Conservation (phyloP, 53 echinoderm and acorn worm species). For the Stichopus horrens region DNA sequence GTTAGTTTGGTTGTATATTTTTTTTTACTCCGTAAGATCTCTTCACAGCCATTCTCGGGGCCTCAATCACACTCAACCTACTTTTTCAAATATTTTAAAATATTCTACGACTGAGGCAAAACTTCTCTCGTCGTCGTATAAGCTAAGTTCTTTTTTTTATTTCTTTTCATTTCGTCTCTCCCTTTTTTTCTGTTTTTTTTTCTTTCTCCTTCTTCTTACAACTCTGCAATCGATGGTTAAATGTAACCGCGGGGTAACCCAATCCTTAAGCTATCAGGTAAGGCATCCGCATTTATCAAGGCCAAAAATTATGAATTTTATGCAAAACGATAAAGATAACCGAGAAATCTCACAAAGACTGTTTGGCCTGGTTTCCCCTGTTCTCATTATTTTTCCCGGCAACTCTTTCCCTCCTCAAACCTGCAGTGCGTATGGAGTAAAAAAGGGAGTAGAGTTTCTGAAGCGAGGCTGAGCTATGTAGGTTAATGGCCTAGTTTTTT, state of each 20-base stretch:
- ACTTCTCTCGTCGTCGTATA: not conserved
- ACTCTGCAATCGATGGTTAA: conserved; percentile 39
- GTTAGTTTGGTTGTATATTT: no score
- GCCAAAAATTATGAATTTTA: conserved; percentile 47
- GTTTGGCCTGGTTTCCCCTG: conserved; percentile 40
- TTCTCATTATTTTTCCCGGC: conserved; percentile 22
- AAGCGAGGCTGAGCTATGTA: conserved; percentile 37
- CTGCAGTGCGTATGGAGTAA: conserved; percentile 12
- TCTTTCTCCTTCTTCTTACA: not conserved
- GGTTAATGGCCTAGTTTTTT: conserved; percentile 46
- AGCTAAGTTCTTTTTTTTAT: not conserved
- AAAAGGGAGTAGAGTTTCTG: conserved; percentile 26
- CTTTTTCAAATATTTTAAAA: conserved; percentile 25
- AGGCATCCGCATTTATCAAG: conserved; percentile 42
- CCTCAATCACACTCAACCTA: conserved; percentile 44
- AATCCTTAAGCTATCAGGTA: conserved; percentile 40
- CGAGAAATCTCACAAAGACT: conserved; percentile 22
- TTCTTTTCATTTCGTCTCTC: not conserved
- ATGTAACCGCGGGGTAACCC: conserved; percentile 38
- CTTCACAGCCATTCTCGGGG: not conserved
- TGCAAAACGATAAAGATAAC: conserved; percentile 23
- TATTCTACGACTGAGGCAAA: conserved; percentile 7
- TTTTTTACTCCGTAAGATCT: conserved; percentile 1
- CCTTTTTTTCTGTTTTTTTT: not conserved
- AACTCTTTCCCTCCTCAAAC: not conserved